phyloP scores from a whole-genome alignment of 2,797 vertebrate species.

The Natrix natrix region DNA sequence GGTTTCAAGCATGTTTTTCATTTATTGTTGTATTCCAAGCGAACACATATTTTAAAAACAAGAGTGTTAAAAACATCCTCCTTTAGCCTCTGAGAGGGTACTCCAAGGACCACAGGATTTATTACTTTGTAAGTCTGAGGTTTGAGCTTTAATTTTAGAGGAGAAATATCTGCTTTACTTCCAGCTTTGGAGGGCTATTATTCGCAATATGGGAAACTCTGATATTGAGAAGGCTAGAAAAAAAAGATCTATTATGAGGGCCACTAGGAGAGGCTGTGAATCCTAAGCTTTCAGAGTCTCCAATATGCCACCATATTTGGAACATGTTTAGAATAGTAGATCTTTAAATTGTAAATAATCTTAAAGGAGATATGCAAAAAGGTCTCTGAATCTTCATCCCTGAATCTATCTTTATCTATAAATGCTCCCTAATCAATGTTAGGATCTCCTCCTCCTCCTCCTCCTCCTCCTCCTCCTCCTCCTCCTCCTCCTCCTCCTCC shows the following conservation, averaged over 20 bases:
- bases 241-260: not conserved
- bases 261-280: not conserved
- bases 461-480: no score
- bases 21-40: not conserved
- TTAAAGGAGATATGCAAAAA: not conserved
- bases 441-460: not conserved
- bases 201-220: not conserved
- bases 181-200: not conserved
- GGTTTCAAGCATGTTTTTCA: not conserved
- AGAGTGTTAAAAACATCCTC: not conserved
- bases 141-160: not conserved
- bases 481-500: fast-evolving
- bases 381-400: not conserved
- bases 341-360: not conserved
- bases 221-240: not conserved
- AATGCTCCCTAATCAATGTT: not conserved
- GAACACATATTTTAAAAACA: not conserved
- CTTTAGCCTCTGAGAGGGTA: not conserved
- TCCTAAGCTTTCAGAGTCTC: not conserved
- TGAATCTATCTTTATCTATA: no score
- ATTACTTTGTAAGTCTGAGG: not conserved
- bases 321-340: not conserved
- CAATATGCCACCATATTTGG: not conserved
- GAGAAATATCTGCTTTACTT: not conserved
- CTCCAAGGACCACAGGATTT: not conserved